A percentile compares a stretch with the other conserved stretches of the same genome.
These are phyloP conservation scores for Brachyistius frenatus DNA, from an alignment of 2,113 vertebrate genomes.

Conservation along the genomic window DNA sequence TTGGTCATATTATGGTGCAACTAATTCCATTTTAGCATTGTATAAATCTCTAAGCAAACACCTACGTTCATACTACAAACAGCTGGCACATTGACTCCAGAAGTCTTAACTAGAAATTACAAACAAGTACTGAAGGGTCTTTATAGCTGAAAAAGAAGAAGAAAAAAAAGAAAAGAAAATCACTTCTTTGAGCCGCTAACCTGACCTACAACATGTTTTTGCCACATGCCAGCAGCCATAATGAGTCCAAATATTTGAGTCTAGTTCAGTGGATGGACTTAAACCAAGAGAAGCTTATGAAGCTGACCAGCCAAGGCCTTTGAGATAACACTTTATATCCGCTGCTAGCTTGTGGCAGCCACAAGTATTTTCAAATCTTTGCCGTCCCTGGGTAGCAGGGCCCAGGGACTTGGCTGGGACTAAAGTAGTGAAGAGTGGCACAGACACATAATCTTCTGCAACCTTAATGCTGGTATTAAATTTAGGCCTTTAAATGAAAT, in stretches of 20 bases:
- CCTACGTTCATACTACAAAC: not conserved
- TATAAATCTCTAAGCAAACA: not conserved
- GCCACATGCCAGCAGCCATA: slow-evolving; percentile 43
- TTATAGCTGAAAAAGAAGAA: not conserved
- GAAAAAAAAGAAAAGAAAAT: not conserved
- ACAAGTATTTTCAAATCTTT: slow-evolving; percentile 60
- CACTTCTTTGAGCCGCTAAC: slow-evolving; percentile 20
- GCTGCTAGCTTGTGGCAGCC: slow-evolving; percentile 54
- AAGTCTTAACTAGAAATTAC: not conserved
- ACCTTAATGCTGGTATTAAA: slow-evolving; percentile 71
- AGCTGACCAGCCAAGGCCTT: slow-evolving; percentile 69
- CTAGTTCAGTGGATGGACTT: slow-evolving; percentile 56
- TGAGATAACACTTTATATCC: slow-evolving; percentile 71
- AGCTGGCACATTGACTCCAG: not conserved
- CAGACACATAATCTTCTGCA: slow-evolving; percentile 68
- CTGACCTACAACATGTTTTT: slow-evolving; percentile 52
- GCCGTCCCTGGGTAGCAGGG: slow-evolving; percentile 49
- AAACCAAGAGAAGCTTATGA: slow-evolving; percentile 70
- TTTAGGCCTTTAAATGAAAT: slow-evolving; percentile 69
- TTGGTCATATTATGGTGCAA: not conserved
- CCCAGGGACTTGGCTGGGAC: slow-evolving; percentile 44
- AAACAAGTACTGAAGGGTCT: slow-evolving; percentile 1
- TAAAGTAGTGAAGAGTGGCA: slow-evolving; percentile 43
- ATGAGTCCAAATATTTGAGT: slow-evolving; percentile 55
- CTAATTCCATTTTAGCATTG: not conserved